phyloP scores from a whole-genome alignment of 2,113 vertebrate species.

The Corythornis vintsioides region DNA sequence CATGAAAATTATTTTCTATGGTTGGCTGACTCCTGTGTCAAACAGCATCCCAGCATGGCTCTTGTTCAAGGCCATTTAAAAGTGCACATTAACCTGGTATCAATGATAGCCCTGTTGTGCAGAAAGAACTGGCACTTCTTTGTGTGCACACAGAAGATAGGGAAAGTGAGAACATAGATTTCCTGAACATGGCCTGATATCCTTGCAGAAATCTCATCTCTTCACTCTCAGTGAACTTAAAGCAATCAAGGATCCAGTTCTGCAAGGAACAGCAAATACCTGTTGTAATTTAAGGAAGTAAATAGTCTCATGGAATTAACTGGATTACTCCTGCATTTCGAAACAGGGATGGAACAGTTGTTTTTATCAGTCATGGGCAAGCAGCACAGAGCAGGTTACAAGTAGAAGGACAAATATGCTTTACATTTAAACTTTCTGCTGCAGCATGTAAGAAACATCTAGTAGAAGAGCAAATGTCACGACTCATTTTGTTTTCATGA shows the following conservation, averaged over 20 bases:
- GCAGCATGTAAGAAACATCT: not conserved
- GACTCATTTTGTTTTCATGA: not conserved
- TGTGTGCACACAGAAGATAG: not conserved
- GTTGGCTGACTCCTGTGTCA: not conserved
- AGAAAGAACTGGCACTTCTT: not conserved
- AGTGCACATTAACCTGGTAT: not conserved
- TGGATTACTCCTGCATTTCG: not conserved
- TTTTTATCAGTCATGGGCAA: not conserved
- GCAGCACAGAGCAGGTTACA: not conserved
- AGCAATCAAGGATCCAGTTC: not conserved
- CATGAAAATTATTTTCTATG: not conserved
- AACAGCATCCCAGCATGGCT: not conserved
- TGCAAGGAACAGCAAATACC: not conserved
- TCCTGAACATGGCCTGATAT: not conserved
- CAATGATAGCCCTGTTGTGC: not conserved
- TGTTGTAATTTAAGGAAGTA: not conserved
- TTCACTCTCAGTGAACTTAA: not conserved
- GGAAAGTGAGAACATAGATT: not conserved
- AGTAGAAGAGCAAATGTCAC: fast-evolving
- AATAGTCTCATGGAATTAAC: not conserved
- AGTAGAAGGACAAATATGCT: not conserved
- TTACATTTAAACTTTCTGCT: not conserved
- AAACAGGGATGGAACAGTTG: not conserved
- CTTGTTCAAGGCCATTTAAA: not conserved
- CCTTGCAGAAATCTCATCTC: not conserved